Evolutionary conservation across 2,888 invertebrate genomes (phyloP).

Genomic region (Cerastis leucographa): DNA sequence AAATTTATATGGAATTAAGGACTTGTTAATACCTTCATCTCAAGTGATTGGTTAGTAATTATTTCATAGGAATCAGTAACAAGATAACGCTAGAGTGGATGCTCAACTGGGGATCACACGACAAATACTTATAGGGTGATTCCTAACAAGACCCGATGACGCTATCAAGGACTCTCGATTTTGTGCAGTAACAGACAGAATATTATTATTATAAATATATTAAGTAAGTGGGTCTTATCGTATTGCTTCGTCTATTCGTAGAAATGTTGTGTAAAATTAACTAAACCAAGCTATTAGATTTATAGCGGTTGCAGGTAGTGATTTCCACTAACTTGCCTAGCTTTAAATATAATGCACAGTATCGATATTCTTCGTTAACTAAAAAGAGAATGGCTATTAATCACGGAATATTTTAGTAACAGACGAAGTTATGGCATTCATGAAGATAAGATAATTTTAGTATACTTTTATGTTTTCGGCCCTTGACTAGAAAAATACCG

Average conservation of each 20-base stretch:
- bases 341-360: slow-evolving; percentile 6
- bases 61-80: slow-evolving; percentile 18
- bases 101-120: not conserved
- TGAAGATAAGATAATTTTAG: slow-evolving; percentile 55
- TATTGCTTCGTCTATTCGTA: not conserved
- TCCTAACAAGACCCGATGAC: slow-evolving; percentile 6
- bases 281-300: slow-evolving; percentile 16
- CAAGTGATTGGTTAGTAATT: slow-evolving; percentile 14
- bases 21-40: slow-evolving; percentile 10
- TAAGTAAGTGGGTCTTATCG: not conserved
- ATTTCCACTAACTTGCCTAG: slow-evolving; percentile 23
- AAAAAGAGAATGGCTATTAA: slow-evolving; percentile 26
- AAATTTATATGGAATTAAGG: slow-evolving; percentile 16
- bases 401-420: slow-evolving; percentile 40
- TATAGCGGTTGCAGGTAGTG: slow-evolving; percentile 26
- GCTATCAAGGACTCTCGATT: not conserved
- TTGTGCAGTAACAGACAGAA: not conserved
- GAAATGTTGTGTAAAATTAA: slow-evolving; percentile 16
- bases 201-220: not conserved
- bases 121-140: not conserved
- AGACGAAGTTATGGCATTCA: slow-evolving; percentile 35
- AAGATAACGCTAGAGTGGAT: slow-evolving; percentile 15
- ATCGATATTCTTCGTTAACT: slow-evolving; percentile 2
- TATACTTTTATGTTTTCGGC: slow-evolving; percentile 23
- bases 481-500: slow-evolving; percentile 46